Conservation (phyloP, 2,797 vertebrate species). For the Sebastes elongatus region DNA sequence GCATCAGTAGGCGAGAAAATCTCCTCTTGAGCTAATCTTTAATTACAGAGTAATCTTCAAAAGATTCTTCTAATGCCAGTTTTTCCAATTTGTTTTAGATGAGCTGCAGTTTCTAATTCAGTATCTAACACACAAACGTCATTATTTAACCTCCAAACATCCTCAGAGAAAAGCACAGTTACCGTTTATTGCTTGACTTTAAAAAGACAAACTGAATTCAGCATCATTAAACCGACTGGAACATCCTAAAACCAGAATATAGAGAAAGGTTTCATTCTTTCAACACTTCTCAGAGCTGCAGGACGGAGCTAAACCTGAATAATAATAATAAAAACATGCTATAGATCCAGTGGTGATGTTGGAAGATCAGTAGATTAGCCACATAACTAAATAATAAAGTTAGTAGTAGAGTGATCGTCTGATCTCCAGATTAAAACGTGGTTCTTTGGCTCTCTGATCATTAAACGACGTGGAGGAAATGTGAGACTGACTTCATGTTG, state of each 20-base stretch:
- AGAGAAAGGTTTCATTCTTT: neutral
- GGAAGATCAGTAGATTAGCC: neutral
- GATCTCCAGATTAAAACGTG: neutral
- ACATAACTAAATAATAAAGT: neutral
- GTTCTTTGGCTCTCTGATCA: constrained; percentile 11
- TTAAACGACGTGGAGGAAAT: neutral
- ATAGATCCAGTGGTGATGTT: neutral
- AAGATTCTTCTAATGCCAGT: neutral
- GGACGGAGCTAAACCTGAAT: neutral
- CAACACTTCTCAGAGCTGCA: neutral
- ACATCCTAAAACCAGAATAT: neutral
- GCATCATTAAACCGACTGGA: neutral
- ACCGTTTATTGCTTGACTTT: neutral
- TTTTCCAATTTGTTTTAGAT: neutral
- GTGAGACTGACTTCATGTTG: neutral
- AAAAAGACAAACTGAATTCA: neutral
- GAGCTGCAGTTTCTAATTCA: neutral
- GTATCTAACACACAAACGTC: neutral
- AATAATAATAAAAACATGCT: neutral
- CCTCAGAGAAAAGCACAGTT: neutral
- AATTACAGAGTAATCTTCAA: neutral
- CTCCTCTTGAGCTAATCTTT: neutral
- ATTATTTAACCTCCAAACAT: neutral
- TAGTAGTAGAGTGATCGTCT: neutral
- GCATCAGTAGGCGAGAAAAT: neutral